Evolutionary conservation across 2,113 vertebrate genomes (phyloP).

Genomic region (Noturus placidus): DNA sequence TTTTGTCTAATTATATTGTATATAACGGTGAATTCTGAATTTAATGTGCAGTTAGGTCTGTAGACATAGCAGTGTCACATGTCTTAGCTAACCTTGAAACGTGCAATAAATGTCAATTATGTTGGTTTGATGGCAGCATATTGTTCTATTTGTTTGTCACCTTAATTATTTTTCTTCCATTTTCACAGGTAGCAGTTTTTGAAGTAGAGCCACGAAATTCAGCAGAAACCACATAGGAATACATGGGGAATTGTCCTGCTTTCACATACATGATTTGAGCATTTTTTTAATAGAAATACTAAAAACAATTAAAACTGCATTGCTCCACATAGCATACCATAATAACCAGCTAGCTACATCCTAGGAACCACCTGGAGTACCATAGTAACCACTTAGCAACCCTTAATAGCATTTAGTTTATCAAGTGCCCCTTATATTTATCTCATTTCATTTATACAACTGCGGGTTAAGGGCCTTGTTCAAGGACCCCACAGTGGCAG

Average conservation of each 20-base stretch:
- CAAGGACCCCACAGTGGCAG: no score
- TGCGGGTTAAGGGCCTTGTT: no score
- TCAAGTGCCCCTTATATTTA: no score
- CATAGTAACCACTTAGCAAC: background rate
- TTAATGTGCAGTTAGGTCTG: background rate
- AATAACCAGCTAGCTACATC: background rate
- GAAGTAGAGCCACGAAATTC: no score
- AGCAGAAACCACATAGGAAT: no score
- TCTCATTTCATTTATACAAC: no score
- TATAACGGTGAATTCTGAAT: background rate
- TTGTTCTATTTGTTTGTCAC: background rate
- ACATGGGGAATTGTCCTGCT: no score
- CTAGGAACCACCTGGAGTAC: background rate
- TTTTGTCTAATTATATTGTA: background rate
- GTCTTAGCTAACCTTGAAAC: background rate
- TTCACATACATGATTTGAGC: no score
- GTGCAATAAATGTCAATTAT: background rate
- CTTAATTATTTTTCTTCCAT: background rate
- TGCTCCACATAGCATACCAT: background rate
- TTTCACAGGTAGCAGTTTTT: background rate
- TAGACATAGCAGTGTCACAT: background rate
- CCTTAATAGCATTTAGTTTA: no score
- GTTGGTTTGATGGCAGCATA: background rate
- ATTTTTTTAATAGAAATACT: no score
- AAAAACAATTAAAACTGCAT: no score